Conservation (phyloP, 2,888 invertebrate species). For the Arrhopalites spinosus region DNA sequence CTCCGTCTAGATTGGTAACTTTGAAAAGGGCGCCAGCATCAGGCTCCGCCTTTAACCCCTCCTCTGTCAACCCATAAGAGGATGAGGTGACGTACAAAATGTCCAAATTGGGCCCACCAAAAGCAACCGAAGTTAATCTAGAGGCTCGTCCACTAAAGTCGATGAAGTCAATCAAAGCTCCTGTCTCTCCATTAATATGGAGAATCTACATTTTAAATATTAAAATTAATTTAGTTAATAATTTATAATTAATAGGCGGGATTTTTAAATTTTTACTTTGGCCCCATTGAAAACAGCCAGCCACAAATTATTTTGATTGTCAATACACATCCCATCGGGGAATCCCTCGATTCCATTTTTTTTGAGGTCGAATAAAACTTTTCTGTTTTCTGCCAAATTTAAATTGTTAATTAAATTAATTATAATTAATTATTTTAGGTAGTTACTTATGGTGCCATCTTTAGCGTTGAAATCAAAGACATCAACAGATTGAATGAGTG, state of each 20-base stretch:
- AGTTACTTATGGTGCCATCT: conserved; percentile 47
- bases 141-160: conserved; percentile 59
- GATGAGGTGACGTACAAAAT: conserved; percentile 69
- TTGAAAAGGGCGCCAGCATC: conserved; percentile 49
- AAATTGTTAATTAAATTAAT: not conserved
- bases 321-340: conserved; percentile 80
- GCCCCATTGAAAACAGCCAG: conserved; percentile 74
- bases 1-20: conserved; percentile 47
- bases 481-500: conserved; percentile 48
- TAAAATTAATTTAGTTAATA: not conserved
- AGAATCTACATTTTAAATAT: conserved; percentile 56
- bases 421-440: not conserved
- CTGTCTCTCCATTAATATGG: not conserved
- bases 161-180: not conserved
- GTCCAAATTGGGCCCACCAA: conserved; percentile 69
- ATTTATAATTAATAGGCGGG: not conserved
- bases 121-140: conserved; percentile 71
- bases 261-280: conserved; percentile 60
- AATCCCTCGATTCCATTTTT: conserved; percentile 66
- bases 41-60: conserved; percentile 43
- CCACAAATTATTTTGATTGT: conserved; percentile 77
- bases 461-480: conserved; percentile 51
- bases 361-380: conserved; percentile 66
- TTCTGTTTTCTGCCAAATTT: conserved; percentile 65
- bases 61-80: conserved; percentile 42